These are phyloP conservation scores for Blennius ocellaris DNA, from an alignment of 2,113 vertebrate species.

Conservation along the genomic window DNA sequence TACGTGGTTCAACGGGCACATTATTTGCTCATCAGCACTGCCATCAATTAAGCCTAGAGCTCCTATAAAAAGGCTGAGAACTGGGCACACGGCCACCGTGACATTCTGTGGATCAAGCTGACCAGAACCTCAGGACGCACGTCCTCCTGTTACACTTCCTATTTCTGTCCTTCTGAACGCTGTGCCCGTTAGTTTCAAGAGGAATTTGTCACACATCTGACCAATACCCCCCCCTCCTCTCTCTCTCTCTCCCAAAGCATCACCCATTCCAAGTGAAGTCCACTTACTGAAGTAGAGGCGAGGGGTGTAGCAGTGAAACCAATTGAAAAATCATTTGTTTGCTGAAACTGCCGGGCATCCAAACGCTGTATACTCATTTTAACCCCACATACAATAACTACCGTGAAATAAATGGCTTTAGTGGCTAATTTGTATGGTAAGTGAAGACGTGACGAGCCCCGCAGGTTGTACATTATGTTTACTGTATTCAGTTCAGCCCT, in stretches of 20 bases:
- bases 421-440: not conserved
- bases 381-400: not conserved
- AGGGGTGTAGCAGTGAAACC: too few species aligned
- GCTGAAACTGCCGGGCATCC: too few species aligned
- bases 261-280: too few species aligned
- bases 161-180: conserved; percentile 62
- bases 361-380: too few species aligned
- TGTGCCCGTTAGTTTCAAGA: conserved; percentile 33
- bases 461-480: conserved; percentile 3
- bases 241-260: not conserved
- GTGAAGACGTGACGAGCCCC: not conserved
- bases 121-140: conserved; percentile 64
- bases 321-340: too few species aligned
- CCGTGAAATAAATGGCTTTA: not conserved
- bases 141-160: conserved; percentile 65
- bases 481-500: conserved; percentile 6
- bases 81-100: conserved; percentile 50
- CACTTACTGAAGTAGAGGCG: too few species aligned
- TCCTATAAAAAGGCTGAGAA: conserved; percentile 58
- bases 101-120: conserved; percentile 63
- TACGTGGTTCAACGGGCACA: conserved; percentile 40
- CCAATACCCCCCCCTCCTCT: not conserved
- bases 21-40: conserved; percentile 46
- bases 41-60: conserved; percentile 56
- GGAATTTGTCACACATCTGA: conserved; percentile 31